Evolutionary conservation across 2,888 invertebrate species (phyloP), one percentile per base, ranked within the genome.

Genomic region (Eristalis tenax): DNA sequence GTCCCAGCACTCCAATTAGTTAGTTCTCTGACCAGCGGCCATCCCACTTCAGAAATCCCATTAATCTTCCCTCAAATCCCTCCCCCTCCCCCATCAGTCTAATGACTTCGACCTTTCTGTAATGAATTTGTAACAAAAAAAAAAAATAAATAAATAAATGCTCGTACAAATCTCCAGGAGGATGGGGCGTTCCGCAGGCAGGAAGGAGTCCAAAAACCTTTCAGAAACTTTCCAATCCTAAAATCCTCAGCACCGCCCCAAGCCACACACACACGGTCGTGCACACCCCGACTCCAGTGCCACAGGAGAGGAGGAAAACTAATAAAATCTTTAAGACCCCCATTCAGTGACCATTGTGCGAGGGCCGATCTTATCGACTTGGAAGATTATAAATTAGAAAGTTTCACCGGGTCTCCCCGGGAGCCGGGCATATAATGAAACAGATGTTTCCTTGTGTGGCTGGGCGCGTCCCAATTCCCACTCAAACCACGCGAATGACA

Each of bases 311-410:
- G 50, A 50, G 5, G 50, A 50, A 59, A 66, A 65, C 66, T 73
- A 73, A 79, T 71, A 73, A 79, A 73, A 73, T 43, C 71, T 40
- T 66, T 66, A 59, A 79, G 73, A 35, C 73, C 50, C 50, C 50
- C 73, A 71, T 50, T 56, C 50, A 32, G 43, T 50, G 23, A 50
- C 68, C 40, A 28, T 73, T 79, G 65, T 73, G 32, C 79, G n/a
- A 32, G 61, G 68, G 56, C 68, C 68, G 83, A 83, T 77, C 77
- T 83, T 83, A 83, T 83, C 83, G 83, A 73, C 71, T 73, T 15
- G 63, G 18, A 56, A 26, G 82, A 82, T 76, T 76, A 82, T 82
- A 82, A 82, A 82, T 82, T 82, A 71, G 56, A 64, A 83, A 83
- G 83, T 83, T 83, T 61, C 63, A 63, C 43, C 35, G 18, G 50